These are phyloP conservation scores for Aspiorhynchus laticeps DNA, from an alignment of 2,113 vertebrate species.

Conservation along the genomic window DNA sequence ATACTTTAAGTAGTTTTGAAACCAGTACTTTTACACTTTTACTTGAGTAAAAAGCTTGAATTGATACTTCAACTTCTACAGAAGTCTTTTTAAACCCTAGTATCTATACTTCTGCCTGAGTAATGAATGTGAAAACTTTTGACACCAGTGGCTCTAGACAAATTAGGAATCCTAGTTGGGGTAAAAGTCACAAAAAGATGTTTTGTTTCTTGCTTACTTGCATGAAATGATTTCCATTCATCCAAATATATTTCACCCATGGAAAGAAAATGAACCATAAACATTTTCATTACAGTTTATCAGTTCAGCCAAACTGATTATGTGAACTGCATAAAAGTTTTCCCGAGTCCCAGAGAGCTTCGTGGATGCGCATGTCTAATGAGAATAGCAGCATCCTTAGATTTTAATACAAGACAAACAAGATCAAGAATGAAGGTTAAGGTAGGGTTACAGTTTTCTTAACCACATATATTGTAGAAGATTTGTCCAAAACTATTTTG, in stretches of 20 bases:
- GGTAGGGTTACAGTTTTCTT: background rate
- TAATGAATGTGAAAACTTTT: too few relatives aligned
- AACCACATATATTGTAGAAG: background rate
- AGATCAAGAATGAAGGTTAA: background rate
- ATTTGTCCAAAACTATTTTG: background rate
- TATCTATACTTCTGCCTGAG: too few relatives aligned
- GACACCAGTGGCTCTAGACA: too few relatives aligned
- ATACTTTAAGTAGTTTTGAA: too few relatives aligned
- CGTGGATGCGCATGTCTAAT: background rate
- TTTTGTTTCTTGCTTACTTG: background rate
- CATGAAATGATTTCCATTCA: background rate
- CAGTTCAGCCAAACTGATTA: background rate
- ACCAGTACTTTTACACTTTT: too few relatives aligned
- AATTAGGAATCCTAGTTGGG: background rate
- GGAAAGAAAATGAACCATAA: background rate
- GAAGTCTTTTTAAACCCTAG: too few relatives aligned
- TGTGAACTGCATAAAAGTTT: background rate
- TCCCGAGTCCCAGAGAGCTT: background rate
- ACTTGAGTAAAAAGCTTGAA: too few relatives aligned
- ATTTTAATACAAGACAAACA: background rate
- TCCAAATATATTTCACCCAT: background rate
- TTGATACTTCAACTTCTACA: too few relatives aligned
- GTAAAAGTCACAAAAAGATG: background rate
- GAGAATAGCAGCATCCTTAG: background rate
- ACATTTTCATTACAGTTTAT: background rate